Evolutionary conservation across 2,113 vertebrate genomes (phyloP), one percentile per base, ranked within the genome.

Genomic region (Cyprinodon tularosa): DNA sequence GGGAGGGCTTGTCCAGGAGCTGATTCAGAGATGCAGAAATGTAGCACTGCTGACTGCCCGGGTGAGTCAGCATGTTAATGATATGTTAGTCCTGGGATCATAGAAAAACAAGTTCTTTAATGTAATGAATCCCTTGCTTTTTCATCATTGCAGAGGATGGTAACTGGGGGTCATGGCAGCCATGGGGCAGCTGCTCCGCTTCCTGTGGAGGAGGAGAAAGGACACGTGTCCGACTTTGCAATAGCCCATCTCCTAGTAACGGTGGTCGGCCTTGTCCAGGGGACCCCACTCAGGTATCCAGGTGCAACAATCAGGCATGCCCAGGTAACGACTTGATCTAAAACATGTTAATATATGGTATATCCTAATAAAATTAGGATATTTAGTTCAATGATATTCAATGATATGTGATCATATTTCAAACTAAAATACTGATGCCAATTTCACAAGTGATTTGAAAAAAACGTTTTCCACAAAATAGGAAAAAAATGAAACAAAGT

Each of bases 171-270:
- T 85, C 87, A 8, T 99, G 98, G 98, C 96, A 98, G 15, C 63
- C 90, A 0, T 99, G 98, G 98, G 95, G 91, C 74, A 92, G 86
- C 1, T 99, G 98, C 72, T 97, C 98, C 68, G 88, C 90, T 36
- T 96, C 97, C 8, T 99, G 98, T 71, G 96, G 97, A 17, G 95
- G 95, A 12, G 98, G 98, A 1, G 94, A 97, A 80, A 96, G 93
- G 90, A 95, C 91, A 3, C 93, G 97, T 1, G 78, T 83, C 7
- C 95, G 96, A 11, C 86, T 95, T 0, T 99, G 98, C 71, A 96
- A 93, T 82, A 94, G 70, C 75, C 96, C 97, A 0, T 76, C 92
- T 11, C 93, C 95, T 0, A 90, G 89, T 17, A 91, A 94, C 36
- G 77, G 20, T 12, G 97, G 97, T 0, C 96, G 95, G 2, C 83